Evolutionary conservation across 1,140 invertebrate species (phyloP).

Genomic region (Pachyrhynchus sulphureomaculatus): DNA sequence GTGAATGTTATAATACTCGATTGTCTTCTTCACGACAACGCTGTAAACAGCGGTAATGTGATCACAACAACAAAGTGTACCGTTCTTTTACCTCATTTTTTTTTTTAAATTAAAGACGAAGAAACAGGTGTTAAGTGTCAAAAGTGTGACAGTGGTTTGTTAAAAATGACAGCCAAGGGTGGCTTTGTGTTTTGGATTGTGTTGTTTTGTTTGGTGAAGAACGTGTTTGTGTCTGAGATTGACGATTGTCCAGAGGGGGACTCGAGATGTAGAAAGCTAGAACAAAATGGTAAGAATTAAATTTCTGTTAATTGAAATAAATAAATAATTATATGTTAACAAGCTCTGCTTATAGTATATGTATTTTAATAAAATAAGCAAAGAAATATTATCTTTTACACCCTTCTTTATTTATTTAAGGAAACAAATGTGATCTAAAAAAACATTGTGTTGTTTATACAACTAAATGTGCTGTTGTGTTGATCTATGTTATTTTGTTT

Average conservation of each 20-base stretch:
- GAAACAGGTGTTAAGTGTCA: not conserved
- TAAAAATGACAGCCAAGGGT: slow-evolving; percentile 3
- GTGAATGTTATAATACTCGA: slow-evolving; percentile 1
- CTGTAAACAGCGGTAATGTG: slow-evolving; percentile 19
- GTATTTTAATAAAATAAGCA: too few species aligned
- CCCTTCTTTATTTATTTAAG: too few species aligned
- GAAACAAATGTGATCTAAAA: too few species aligned
- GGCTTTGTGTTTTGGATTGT: not conserved
- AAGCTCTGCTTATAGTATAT: too few species aligned
- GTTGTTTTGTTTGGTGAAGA: not conserved
- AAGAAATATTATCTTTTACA: too few species aligned
- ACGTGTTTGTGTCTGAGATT: not conserved
- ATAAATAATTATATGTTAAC: too few species aligned
- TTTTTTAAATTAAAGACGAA: not conserved
- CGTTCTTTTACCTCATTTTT: slow-evolving; percentile 18
- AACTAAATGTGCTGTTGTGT: too few species aligned
- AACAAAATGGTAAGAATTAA: slow-evolving; percentile 1
- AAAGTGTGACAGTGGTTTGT: not conserved
- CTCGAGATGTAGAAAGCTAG: not conserved
- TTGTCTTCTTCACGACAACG: not conserved
- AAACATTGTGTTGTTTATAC: too few species aligned
- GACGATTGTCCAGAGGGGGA: slow-evolving; percentile 11
- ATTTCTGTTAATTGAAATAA: too few species aligned
- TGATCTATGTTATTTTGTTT: not conserved
- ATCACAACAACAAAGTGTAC: slow-evolving; percentile 15